These are phyloP conservation scores for Podilymbus podiceps DNA, from an alignment of 2,113 vertebrate species.

Conservation along the genomic window DNA sequence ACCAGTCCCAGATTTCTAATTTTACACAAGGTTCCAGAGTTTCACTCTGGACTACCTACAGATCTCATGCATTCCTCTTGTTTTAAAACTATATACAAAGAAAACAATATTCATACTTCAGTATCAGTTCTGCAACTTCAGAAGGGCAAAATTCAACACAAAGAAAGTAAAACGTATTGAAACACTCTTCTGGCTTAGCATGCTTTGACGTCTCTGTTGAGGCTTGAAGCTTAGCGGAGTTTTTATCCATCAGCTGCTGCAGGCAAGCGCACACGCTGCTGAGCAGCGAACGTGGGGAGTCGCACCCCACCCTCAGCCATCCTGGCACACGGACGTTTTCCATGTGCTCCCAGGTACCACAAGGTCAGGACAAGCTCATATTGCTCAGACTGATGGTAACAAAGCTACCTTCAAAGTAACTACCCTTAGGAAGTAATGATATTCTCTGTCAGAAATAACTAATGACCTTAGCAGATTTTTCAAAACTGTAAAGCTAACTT, in stretches of 20 bases:
- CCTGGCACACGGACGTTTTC: not conserved
- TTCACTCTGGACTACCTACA: not conserved
- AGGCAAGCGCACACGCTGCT: not conserved
- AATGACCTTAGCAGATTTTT: not conserved
- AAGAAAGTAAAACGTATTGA: not conserved
- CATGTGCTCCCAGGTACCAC: not conserved
- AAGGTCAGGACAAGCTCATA: not conserved
- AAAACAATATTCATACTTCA: not conserved
- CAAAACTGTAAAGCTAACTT: not conserved
- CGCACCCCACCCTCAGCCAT: too few relatives aligned
- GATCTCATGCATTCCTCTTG: not conserved
- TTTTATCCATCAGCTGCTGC: not conserved
- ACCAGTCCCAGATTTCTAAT: not conserved
- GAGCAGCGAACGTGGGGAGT: fast-evolving
- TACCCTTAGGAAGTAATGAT: not conserved
- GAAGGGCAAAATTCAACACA: not conserved
- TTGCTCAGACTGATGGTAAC: not conserved
- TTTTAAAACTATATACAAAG: not conserved
- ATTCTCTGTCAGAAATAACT: not conserved
- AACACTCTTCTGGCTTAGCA: not conserved
- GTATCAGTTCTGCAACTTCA: not conserved
- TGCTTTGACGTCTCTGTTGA: not conserved
- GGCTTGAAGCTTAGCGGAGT: not conserved
- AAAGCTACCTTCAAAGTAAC: not conserved
- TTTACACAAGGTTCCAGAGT: not conserved